Evolutionary conservation across 1,140 invertebrate species (phyloP), one percentile per base, ranked within the genome.

Genomic region (Gryon sp.): DNA sequence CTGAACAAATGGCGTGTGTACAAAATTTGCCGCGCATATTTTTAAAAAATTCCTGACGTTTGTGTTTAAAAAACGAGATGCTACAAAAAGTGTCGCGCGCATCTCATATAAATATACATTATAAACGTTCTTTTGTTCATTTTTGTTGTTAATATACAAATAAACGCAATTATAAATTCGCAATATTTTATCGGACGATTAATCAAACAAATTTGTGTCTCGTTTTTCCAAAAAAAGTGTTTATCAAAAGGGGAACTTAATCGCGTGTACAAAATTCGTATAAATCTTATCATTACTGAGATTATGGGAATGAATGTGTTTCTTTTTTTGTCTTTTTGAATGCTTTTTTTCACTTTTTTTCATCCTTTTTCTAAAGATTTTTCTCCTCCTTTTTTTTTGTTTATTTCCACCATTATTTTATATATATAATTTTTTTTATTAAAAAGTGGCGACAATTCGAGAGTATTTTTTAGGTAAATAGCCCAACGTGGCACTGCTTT

Each of bases 141-240:
- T n/a, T n/a, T n/a, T n/a, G n/a, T 65, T 73, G 40, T 68, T 48
- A 78, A 78, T 69, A 59, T 78, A 78, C 76, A 73, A 78, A 78
- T 63, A 57, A 73, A 69, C 60, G 63, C 48, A 72, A 66, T 70
- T 15, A 62, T 72, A 70, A 72, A 57, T 53, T 46, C 46, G 63
- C 59, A 53, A 63, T 65, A 60, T 43, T 62, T 40, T 74, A 53
- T 63, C 30, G 20, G 34, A 41, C 50, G 70, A 75, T n/a, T n/a
- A n/a, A n/a, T n/a, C 62, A 22, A 41, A 30, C 15, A 5, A n/a
- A n/a, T n/a, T 48, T 18, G 48, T 9, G 40, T 28, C 45, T 50
- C 8, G 30, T 43, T 28, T 41, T 43, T 66, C 60, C 34, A 66
- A 66, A 66, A 66, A 36, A 41, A 70, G 34, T 60, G 8, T 7